These are phyloP conservation scores for Macrocentrus cingulum DNA, from an alignment of 1,140 invertebrate species.

Conservation along the genomic window DNA sequence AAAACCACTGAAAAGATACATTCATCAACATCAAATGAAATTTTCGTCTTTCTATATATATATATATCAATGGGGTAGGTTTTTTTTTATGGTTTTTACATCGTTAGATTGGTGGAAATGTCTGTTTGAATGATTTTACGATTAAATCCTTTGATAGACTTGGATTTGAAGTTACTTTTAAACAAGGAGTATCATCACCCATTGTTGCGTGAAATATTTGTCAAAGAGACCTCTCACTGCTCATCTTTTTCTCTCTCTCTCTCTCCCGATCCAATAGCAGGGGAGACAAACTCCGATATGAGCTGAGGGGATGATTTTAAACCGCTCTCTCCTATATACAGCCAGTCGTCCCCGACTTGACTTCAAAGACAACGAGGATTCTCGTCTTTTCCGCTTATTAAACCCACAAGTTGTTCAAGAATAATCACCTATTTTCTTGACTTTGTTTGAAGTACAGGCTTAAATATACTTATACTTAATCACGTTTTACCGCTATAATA, in stretches of 20 bases:
- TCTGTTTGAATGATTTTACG: too few relatives aligned
- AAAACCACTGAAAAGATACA: too few relatives aligned
- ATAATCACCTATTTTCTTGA: too few relatives aligned
- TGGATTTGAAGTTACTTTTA: slow-evolving; percentile 42
- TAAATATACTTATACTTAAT: too few relatives aligned
- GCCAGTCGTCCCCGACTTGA: neutral
- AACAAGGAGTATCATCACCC: slow-evolving; percentile 50
- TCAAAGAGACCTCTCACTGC: slow-evolving; percentile 43
- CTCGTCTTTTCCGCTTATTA: slow-evolving; percentile 2
- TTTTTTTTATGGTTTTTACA: too few relatives aligned
- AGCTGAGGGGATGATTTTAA: neutral
- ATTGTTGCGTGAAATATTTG: slow-evolving; percentile 49
- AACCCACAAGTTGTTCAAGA: neutral
- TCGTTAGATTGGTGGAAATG: too few relatives aligned
- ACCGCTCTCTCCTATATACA: neutral
- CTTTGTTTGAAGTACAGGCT: too few relatives aligned
- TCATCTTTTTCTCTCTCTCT: too few relatives aligned
- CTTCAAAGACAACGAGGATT: slow-evolving; percentile 1
- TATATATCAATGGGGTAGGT: too few relatives aligned
- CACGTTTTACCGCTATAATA: too few relatives aligned
- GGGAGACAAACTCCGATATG: slow-evolving; percentile 2
- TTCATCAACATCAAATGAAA: too few relatives aligned
- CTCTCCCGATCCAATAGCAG: neutral
- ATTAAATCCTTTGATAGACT: slow-evolving; percentile 27
- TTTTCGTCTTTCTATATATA: too few relatives aligned